Conservation (phyloP, 2,888 invertebrate species). For the Lithophane ornitopus region DNA sequence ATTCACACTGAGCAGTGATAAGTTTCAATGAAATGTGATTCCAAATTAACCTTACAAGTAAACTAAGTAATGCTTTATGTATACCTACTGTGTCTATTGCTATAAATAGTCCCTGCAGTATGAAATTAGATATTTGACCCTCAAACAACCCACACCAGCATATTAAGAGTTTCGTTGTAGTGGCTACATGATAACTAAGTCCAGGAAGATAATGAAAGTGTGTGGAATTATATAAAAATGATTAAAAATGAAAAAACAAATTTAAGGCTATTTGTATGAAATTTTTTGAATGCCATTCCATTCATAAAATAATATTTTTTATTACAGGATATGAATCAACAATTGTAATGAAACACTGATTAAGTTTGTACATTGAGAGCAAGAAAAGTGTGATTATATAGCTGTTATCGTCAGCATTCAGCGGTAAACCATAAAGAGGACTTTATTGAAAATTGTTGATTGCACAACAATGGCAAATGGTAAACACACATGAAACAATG, state of each 20-base stretch:
- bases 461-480: constrained; percentile 86
- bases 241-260: not conserved
- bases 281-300: constrained; percentile 26
- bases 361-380: constrained; percentile 75
- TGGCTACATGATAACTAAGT: constrained; percentile 9
- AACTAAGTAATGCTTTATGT: constrained; percentile 11
- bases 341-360: constrained; percentile 83
- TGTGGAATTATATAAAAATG: not conserved
- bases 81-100: constrained; percentile 25
- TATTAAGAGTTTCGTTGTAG: constrained; percentile 4
- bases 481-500: constrained; percentile 84
- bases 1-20: constrained; percentile 17
- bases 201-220: not conserved
- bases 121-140: constrained; percentile 54
- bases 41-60: constrained; percentile 18
- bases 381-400: constrained; percentile 72
- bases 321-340: constrained; percentile 79
- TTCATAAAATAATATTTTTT: constrained; percentile 48
- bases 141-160: constrained; percentile 28
- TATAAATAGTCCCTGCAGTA: constrained; percentile 48
- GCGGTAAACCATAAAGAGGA: constrained; percentile 82
- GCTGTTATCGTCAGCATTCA: constrained; percentile 80
- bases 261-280: constrained; percentile 5
- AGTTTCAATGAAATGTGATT: constrained; percentile 33
- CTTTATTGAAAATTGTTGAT: constrained; percentile 89